These are phyloP conservation scores for Botrylloides violaceus DNA, from an alignment of 23 tunicate genomes.

Conservation along the genomic window DNA sequence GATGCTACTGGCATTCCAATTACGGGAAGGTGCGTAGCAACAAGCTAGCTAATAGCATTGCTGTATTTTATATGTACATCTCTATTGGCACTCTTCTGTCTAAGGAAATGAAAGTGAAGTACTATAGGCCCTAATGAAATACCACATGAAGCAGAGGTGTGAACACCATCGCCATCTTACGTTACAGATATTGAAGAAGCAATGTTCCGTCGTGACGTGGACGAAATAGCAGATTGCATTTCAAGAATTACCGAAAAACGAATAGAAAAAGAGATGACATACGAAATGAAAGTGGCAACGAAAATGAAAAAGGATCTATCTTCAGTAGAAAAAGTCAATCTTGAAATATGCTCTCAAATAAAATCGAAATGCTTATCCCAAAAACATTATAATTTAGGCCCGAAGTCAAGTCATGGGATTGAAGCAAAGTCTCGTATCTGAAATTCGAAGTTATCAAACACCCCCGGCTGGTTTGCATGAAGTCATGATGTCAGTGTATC, in stretches of 20 bases:
- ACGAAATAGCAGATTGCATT: conserved; percentile 15
- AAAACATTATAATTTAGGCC: conserved; percentile 31
- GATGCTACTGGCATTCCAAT: conserved; percentile 50
- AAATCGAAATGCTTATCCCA: too few species aligned
- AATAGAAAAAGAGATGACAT: conserved; percentile 30
- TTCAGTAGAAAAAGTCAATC: conserved; percentile 43
- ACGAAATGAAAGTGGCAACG: conserved; percentile 43
- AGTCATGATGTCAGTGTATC: conserved; percentile 80
- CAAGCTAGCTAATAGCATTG: not conserved
- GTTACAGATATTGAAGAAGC: conserved; percentile 56
- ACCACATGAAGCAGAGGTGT: too few species aligned
- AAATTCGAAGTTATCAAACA: conserved; percentile 56
- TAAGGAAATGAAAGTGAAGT: too few species aligned
- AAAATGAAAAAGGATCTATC: conserved; percentile 52
- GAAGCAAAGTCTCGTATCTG: conserved; percentile 48
- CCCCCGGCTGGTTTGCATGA: conserved; percentile 76
- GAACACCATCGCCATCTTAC: too few species aligned
- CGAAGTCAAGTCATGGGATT: conserved; percentile 46
- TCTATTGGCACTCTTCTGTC: too few species aligned
- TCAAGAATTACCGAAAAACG: conserved; percentile 29
- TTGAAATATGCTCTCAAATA: too few species aligned
- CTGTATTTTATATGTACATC: too few species aligned
- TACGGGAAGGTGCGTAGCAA: conserved; percentile 42
- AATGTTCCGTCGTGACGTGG: conserved; percentile 38
- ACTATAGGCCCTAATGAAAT: too few species aligned